A percentile compares a stretch with the other conserved stretches of the same genome.
Evolutionary conservation across 2,888 invertebrate genomes (phyloP).

Genomic region (Phengaris alcon): DNA sequence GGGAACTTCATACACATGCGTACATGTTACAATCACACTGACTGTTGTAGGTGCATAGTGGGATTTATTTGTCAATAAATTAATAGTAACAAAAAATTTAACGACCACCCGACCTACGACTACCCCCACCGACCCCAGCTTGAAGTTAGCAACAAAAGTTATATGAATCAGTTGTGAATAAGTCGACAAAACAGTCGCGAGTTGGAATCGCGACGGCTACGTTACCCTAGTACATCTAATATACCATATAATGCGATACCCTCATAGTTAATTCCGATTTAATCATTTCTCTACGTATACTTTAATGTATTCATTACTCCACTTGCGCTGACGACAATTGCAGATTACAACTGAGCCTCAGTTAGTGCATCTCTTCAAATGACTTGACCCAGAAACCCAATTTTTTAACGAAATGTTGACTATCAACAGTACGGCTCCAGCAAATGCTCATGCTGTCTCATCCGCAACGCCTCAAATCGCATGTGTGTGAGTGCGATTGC

Average conservation of each 20-base stretch:
- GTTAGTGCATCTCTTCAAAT: too few relatives aligned
- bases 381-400: too few relatives aligned
- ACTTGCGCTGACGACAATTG: neutral
- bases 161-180: neutral
- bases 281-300: slow-evolving; percentile 44
- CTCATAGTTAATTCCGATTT: slow-evolving; percentile 41
- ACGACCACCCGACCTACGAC: too few relatives aligned
- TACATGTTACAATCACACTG: too few relatives aligned
- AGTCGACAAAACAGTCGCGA: neutral
- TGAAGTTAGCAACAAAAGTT: neutral
- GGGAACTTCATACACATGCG: neutral
- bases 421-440: too few relatives aligned
- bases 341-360: neutral
- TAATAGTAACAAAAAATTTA: too few relatives aligned
- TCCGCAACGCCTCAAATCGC: too few relatives aligned
- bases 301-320: slow-evolving; percentile 32
- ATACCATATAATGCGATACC: slow-evolving; percentile 36
- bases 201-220: neutral
- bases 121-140: neutral
- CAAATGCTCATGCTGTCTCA: too few relatives aligned
- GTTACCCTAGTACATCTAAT: slow-evolving; percentile 28
- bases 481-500: too few relatives aligned
- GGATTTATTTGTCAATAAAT: too few relatives aligned
- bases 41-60: too few relatives aligned
- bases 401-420: too few relatives aligned